These are phyloP conservation scores for Atherix ibis DNA, from an alignment of 2,888 invertebrate genomes.

Conservation along the genomic window DNA sequence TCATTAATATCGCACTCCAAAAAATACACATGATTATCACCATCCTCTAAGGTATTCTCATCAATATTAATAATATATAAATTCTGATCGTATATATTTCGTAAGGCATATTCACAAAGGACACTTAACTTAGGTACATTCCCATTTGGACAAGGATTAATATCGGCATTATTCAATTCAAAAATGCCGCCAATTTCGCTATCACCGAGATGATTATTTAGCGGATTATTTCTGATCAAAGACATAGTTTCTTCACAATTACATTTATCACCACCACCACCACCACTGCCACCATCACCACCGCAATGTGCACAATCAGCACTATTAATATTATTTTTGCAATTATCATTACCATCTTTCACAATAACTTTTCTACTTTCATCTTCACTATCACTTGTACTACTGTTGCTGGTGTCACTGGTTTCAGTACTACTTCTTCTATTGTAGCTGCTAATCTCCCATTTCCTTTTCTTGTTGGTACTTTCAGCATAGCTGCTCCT, in stretches of 20 bases:
- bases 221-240: not conserved
- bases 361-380: too few relatives aligned
- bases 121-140: conserved; percentile 32
- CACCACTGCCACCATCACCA: not conserved
- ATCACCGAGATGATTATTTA: not conserved
- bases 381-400: too few relatives aligned
- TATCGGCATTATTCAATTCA: not conserved
- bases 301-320: not conserved
- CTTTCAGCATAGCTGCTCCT: too few relatives aligned
- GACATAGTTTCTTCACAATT: too few relatives aligned
- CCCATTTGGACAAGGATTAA: not conserved
- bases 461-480: too few relatives aligned
- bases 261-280: too few relatives aligned
- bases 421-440: too few relatives aligned
- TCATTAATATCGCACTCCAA: conserved; percentile 32
- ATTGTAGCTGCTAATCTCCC: too few relatives aligned
- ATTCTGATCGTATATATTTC: conserved; percentile 24
- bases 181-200: not conserved
- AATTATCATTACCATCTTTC: too few relatives aligned
- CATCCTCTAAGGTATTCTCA: conserved; percentile 28
- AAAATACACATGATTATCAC: conserved; percentile 23
- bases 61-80: conserved; percentile 21
- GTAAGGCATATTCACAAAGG: conserved; percentile 34
- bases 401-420: too few relatives aligned
- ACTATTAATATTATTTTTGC: too few relatives aligned